phyloP scores from a whole-genome alignment of 2,113 vertebrate species.

The Zosterops pallidus region DNA sequence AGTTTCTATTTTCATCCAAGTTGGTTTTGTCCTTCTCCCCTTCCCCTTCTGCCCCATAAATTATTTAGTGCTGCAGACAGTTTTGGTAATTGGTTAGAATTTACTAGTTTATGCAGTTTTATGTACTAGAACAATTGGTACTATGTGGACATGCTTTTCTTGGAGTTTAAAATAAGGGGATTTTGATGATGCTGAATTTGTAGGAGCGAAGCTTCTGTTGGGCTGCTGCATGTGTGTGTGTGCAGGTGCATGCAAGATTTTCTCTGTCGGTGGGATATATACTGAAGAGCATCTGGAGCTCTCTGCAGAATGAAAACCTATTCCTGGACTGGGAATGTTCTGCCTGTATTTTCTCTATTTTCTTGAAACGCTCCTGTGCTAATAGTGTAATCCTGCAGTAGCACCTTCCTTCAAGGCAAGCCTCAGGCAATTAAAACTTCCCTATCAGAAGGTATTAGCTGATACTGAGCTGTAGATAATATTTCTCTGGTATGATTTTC shows the following conservation, averaged over 20 bases:
- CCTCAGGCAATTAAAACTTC: background rate
- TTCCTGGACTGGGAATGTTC: background rate
- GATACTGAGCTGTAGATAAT: background rate
- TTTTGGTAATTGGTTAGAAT: background rate
- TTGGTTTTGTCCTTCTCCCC: background rate
- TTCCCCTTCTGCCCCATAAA: background rate
- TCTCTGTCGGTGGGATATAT: background rate
- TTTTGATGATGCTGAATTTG: background rate
- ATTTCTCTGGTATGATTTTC: background rate
- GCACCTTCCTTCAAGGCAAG: background rate
- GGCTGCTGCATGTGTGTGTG: background rate
- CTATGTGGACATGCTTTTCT: rapidly evolving
- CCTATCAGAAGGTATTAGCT: background rate
- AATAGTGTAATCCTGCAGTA: background rate
- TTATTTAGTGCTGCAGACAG: background rate
- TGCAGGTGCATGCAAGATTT: background rate
- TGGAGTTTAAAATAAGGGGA: background rate
- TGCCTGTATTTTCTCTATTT: background rate
- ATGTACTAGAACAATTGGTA: background rate
- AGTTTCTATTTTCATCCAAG: background rate
- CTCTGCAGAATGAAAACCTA: background rate
- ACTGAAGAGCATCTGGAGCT: background rate
- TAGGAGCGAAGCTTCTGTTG: background rate
- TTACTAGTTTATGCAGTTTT: background rate
- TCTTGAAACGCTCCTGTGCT: background rate